These are phyloP conservation scores for Leucania comma DNA, from an alignment of 2,888 invertebrate species.

Conservation along the genomic window DNA sequence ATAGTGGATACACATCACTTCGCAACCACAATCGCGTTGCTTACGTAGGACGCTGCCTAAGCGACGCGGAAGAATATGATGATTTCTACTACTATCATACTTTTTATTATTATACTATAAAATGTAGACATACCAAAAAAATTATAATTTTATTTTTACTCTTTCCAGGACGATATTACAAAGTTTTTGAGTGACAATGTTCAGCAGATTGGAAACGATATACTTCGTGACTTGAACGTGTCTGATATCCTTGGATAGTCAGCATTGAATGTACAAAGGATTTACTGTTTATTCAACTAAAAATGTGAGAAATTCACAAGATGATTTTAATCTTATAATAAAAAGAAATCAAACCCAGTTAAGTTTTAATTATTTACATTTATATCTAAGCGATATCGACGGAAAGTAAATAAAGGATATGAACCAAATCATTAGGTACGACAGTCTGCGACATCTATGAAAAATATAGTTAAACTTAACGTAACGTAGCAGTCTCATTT, in stretches of 20 bases:
- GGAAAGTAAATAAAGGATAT: neutral
- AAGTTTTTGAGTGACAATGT: constrained; percentile 70
- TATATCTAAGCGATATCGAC: constrained; percentile 33
- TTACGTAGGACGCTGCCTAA: too few species aligned
- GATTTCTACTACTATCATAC: too few species aligned
- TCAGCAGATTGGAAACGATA: constrained; percentile 70
- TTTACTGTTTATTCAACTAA: neutral
- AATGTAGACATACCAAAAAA: neutral
- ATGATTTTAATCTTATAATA: neutral
- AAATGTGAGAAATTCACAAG: neutral
- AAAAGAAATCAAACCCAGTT: neutral
- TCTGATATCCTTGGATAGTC: constrained; percentile 61
- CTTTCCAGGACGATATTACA: constrained; percentile 74
- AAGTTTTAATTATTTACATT: neutral
- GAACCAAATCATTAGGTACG: too few species aligned
- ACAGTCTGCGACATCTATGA: constrained; percentile 33
- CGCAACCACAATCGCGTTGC: too few species aligned
- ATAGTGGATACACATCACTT: too few species aligned
- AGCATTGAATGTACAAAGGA: neutral
- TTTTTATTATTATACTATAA: too few species aligned
- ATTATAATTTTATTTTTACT: constrained; percentile 1
- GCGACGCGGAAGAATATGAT: too few species aligned
- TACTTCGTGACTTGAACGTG: constrained; percentile 74
- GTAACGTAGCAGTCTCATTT: neutral
- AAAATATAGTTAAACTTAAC: neutral